These are phyloP conservation scores for Phoebastria nigripes DNA, from an alignment of 2,797 vertebrate genomes.

Conservation along the genomic window DNA sequence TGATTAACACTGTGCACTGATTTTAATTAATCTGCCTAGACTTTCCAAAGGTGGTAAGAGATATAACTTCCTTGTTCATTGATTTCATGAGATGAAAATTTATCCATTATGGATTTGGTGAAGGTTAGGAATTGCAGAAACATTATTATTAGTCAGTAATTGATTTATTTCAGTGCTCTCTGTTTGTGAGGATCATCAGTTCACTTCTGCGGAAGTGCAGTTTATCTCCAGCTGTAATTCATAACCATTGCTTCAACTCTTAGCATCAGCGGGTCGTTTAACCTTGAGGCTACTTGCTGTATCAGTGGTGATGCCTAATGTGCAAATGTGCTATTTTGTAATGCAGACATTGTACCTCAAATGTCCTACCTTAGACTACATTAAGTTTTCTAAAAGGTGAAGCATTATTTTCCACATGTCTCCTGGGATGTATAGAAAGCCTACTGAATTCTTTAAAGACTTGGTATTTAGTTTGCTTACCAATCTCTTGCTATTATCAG, in stretches of 20 bases:
- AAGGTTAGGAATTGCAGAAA: not conserved
- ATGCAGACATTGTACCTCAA: slow-evolving; percentile 29
- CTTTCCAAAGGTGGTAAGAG: not conserved
- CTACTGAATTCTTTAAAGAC: slow-evolving; percentile 11
- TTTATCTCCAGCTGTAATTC: slow-evolving; percentile 7
- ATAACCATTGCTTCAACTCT: not conserved
- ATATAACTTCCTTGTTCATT: not conserved
- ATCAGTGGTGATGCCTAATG: slow-evolving; percentile 21
- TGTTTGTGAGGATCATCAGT: not conserved
- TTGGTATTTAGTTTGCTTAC: slow-evolving; percentile 4
- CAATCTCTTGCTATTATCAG: slow-evolving; percentile 1
- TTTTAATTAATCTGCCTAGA: not conserved
- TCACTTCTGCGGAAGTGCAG: not conserved
- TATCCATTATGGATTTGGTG: not conserved
- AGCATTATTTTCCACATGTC: slow-evolving; percentile 21
- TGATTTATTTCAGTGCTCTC: not conserved
- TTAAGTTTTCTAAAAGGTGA: slow-evolving; percentile 55
- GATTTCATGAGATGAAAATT: not conserved
- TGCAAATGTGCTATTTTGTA: slow-evolving; percentile 60
- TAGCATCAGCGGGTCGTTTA: slow-evolving; percentile 28
- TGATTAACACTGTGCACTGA: not conserved
- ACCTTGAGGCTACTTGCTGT: slow-evolving; percentile 55
- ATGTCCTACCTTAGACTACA: slow-evolving; percentile 38
- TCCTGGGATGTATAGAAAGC: not conserved
- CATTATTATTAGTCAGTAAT: not conserved